Evolutionary conservation across 2,888 invertebrate species (phyloP).

Genomic region (Eudemis profundana): DNA sequence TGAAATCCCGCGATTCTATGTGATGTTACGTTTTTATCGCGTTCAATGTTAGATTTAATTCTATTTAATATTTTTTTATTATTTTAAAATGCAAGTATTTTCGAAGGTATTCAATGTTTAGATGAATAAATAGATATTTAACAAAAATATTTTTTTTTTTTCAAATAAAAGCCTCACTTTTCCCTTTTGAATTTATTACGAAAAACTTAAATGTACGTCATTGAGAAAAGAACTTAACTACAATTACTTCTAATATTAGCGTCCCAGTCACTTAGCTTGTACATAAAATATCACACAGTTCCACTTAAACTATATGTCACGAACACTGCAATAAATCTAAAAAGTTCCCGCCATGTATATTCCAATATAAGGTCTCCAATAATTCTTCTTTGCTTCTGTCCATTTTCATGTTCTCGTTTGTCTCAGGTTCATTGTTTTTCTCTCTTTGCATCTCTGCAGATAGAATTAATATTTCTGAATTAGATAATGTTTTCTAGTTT

Average conservation of each 20-base stretch:
- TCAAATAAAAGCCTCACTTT: slow-evolving; percentile 74
- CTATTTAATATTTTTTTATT: slow-evolving; percentile 42
- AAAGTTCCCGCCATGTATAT: slow-evolving; percentile 87
- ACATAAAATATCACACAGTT: slow-evolving; percentile 60
- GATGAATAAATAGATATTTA: slow-evolving; percentile 61
- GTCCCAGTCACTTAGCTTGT: slow-evolving; percentile 59
- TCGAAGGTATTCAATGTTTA: slow-evolving; percentile 54
- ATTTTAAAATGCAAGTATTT: slow-evolving; percentile 50
- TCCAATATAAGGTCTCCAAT: slow-evolving; percentile 85
- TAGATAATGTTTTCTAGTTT: slow-evolving; percentile 59
- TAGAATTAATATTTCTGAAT: slow-evolving; percentile 79
- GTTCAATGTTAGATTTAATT: slow-evolving; percentile 29
- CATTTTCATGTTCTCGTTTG: slow-evolving; percentile 75
- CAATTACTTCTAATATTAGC: slow-evolving; percentile 49
- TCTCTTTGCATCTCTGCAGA: slow-evolving; percentile 84
- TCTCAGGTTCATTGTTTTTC: slow-evolving; percentile 79
- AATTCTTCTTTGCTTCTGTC: slow-evolving; percentile 79
- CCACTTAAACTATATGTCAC: slow-evolving; percentile 62
- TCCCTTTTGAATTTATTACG: slow-evolving; percentile 71
- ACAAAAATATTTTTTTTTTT: slow-evolving; percentile 53
- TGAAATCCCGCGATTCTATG: slow-evolving; percentile 49
- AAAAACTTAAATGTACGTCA: slow-evolving; percentile 61
- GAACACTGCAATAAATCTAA: slow-evolving; percentile 83
- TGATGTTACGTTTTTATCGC: slow-evolving; percentile 23
- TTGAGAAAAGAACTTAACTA: slow-evolving; percentile 42